These are phyloP conservation scores for Ceryle rudis DNA, from an alignment of 2,797 vertebrate genomes.

Conservation along the genomic window DNA sequence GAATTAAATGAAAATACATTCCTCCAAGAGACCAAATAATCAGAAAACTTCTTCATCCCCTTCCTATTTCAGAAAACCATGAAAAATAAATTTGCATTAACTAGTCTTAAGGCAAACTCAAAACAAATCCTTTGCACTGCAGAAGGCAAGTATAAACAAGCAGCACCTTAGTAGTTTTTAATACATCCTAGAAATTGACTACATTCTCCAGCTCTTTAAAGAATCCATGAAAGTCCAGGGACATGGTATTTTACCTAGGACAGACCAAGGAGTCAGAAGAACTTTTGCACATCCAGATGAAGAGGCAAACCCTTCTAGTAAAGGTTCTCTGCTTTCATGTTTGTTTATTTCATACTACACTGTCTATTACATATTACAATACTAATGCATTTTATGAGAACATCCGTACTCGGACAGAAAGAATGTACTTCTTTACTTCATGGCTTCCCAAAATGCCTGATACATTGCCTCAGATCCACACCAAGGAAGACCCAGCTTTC, in stretches of 20 bases:
- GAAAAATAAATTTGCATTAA: background rate
- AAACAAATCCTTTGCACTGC: background rate
- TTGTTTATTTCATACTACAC: background rate
- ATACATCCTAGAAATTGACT: background rate
- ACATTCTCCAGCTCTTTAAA: background rate
- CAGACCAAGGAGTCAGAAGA: background rate
- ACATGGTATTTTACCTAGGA: background rate
- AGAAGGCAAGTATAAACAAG: background rate
- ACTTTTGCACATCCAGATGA: background rate
- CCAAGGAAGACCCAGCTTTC: background rate
- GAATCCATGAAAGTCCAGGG: background rate
- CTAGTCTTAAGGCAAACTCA: background rate
- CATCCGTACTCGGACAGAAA: background rate
- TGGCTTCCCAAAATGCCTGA: background rate
- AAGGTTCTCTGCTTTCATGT: background rate
- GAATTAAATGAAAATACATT: background rate
- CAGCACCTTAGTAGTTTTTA: background rate
- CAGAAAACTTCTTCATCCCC: background rate
- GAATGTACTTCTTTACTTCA: background rate
- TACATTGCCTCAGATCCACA: background rate
- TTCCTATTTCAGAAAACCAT: background rate
- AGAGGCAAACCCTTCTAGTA: background rate
- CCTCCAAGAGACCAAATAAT: background rate
- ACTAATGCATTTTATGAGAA: background rate
- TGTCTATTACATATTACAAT: background rate